Base-by-base conservation (phyloP, 2,113 vertebrate genomes). In the Struthio camelus region DNA sequence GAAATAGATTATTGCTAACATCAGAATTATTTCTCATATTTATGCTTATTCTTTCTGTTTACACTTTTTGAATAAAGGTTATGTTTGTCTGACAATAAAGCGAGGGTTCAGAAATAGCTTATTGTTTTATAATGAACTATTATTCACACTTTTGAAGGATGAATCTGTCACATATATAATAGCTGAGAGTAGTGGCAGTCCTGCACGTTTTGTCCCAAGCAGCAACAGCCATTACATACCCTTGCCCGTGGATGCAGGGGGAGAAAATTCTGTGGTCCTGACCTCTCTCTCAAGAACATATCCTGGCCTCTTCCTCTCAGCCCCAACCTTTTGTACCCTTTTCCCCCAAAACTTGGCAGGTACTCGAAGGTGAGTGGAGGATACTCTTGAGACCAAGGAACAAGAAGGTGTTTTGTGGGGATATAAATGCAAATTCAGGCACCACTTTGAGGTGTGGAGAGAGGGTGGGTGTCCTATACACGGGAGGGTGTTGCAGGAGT, bases 401-500 rank as follows among this genome's bases (percentile, higher is more conserved):
- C 7, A 24, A 80, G 27, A 58, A 11, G 22, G 19, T 3, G 2
- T 56, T 77, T 89, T 85, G 14, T 54, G 14, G 53, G 42, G 9
- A 4, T 51, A 6, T 42, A 56, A 69, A 40, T 51, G 27, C 7
- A 90, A 90, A 44, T 23, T 17, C 3, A 30, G 30, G 2, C n/a
- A 61, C 11, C 7, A 22, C 16, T 80, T n/a, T 65, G 25, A 85
- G 23, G 6, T 2, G 1, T 51, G 54, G 64, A 6, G 46, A 71
- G 20, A 62, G 73, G 46, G 7, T 18, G 19, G 3, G 10, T 46
- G 11, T 24, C 48, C 48, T 28, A 6, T 6, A 18, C 0, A 0
- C 50, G 53, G 79, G 46, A 38, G 40, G 16, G 4, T 7, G 10
- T 59, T 76, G 56, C 11, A 79, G 24, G 15, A 79, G 20, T 6